These are phyloP conservation scores for Ennomos fuscantarius DNA, from an alignment of 2,888 invertebrate species.

Conservation along the genomic window DNA sequence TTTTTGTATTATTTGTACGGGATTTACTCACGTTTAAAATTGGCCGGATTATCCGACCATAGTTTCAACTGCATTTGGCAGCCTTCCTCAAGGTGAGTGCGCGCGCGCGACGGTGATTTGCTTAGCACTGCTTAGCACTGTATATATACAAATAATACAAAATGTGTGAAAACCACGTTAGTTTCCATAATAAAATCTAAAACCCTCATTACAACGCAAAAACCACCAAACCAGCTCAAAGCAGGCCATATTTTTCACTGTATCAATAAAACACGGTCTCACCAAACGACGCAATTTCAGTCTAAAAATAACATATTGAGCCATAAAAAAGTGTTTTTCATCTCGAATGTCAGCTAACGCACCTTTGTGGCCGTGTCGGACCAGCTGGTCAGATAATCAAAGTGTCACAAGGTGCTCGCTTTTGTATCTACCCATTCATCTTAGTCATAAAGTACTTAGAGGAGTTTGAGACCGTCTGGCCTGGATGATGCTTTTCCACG, in stretches of 20 bases:
- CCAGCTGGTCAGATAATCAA: not conserved
- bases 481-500: too few relatives aligned
- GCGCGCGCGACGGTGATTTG: too few relatives aligned
- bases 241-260: not conserved
- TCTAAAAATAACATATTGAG: conserved; percentile 19
- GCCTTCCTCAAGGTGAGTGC: too few relatives aligned
- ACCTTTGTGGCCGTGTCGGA: conserved; percentile 3
- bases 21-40: too few relatives aligned
- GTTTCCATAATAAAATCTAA: too few relatives aligned
- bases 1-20: too few relatives aligned
- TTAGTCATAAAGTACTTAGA: not conserved
- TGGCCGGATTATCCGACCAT: too few relatives aligned
- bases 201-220: not conserved
- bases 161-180: too few relatives aligned
- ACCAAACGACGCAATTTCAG: conserved; percentile 14
- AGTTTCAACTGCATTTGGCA: too few relatives aligned
- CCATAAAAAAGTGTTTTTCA: conserved; percentile 17
- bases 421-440: conserved; percentile 9
- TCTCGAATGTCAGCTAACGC: conserved; percentile 1
- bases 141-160: too few relatives aligned
- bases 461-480: too few relatives aligned
- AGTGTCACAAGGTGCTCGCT: not conserved
- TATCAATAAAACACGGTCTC: conserved; percentile 9
- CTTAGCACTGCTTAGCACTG: too few relatives aligned
- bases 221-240: conserved; percentile 3